Conservation (phyloP, 2,113 vertebrate species). For the Pandion haliaetus region DNA sequence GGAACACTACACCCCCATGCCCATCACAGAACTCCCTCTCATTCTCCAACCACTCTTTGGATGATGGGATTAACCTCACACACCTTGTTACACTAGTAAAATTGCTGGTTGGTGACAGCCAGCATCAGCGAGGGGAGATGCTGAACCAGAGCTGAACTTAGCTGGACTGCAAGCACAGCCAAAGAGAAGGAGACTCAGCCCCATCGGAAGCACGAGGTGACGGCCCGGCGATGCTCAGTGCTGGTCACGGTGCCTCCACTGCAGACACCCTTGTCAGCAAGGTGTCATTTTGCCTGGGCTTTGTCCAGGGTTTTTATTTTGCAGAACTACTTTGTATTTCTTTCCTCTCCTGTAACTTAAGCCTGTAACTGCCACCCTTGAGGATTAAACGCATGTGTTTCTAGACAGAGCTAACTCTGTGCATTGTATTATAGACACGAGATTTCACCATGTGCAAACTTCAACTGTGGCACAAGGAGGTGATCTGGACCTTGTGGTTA, state of each 20-base stretch:
- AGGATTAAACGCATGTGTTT: background rate
- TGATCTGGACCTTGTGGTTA: background rate
- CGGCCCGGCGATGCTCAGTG: background rate
- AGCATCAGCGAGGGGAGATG: background rate
- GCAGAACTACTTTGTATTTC: background rate
- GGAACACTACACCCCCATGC: background rate
- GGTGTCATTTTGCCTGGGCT: background rate
- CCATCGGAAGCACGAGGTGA: background rate
- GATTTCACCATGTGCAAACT: background rate
- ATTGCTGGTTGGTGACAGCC: background rate
- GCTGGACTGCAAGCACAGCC: background rate
- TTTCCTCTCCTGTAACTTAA: background rate
- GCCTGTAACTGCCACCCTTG: background rate
- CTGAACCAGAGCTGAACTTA: background rate
- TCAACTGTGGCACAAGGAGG: background rate
- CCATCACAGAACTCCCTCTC: background rate
- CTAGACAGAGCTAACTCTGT: background rate
- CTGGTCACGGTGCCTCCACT: background rate
- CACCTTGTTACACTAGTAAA: background rate
- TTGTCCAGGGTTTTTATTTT: background rate
- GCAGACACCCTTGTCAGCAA: background rate
- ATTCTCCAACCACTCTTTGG: background rate
- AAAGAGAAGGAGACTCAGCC: background rate
- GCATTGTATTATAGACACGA: accelerated
- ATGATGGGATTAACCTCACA: accelerated